Base-by-base conservation (phyloP, 2,113 vertebrate species). In the Empidonax traillii region DNA sequence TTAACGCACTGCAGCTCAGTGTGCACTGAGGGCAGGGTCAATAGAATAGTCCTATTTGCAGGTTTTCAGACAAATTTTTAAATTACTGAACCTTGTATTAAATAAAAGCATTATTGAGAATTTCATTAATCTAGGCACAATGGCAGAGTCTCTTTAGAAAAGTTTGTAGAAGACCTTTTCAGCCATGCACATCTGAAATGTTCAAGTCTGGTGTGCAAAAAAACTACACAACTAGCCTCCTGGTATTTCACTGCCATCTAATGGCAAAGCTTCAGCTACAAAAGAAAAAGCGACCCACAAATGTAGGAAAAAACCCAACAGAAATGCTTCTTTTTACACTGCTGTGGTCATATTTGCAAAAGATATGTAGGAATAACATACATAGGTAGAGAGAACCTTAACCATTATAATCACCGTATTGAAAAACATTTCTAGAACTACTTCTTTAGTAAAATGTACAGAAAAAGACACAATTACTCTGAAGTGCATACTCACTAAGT, bases 161-260 rank as follows among this genome's bases (percentile, higher is more conserved):
- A 55, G 23, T 2, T 3, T 43, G 17, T 12, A 49, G 53, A 83
- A 43, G 27, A 43, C 5, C 14, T 85, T 69, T 47, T 56, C 56
- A 94, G 31, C 24, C 58, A 20, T 3, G 5, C 17, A 25, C 12
- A 41, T 44, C 20, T 69, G 55, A 73, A 52, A 84, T 28, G 2
- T 2, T 6, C 39, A 77, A 65, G 59, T 35, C 30, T 61, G 37
- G n/a, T 5, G 6, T 18, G 17, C 8, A 86, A 92, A 86, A 74
- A 80, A 76, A 6, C 6, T 15, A 47, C 25, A 37, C 37, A 41
- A 27, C 3, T 1, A 58, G 31, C 30, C 23, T 61, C 35, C 30
- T 56, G 17, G 1, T 55, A 63, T 88, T 74, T 76, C 85, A 93
- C 67, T 71, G 87, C 85, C 90, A 90, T 55, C 90, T 96, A 96